phyloP scores from a whole-genome alignment of 2,888 invertebrate species.

The Agrochola lota region DNA sequence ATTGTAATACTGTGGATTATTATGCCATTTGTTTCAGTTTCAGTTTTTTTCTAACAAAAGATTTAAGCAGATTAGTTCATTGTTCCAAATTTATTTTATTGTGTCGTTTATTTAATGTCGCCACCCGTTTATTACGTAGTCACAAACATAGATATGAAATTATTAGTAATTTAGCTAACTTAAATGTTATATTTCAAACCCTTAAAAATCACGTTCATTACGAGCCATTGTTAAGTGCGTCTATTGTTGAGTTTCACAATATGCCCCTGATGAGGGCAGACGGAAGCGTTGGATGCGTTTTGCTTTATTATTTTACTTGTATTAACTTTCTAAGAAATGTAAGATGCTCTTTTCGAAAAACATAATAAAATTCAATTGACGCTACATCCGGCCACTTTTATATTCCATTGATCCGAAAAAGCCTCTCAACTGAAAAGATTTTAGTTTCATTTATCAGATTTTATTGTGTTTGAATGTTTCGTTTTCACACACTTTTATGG shows the following conservation, averaged over 20 bases:
- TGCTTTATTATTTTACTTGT: conserved; percentile 52
- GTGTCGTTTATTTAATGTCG: background rate
- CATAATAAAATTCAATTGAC: conserved; percentile 50
- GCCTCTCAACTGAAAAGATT: conserved; percentile 28
- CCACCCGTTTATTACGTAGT: background rate
- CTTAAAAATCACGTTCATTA: conserved; percentile 72
- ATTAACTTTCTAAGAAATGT: conserved; percentile 47
- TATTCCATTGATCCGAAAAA: conserved; percentile 51
- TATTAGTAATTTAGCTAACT: conserved; percentile 41
- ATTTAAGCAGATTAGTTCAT: background rate
- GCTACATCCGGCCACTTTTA: conserved; percentile 39
- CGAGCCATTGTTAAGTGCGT: conserved; percentile 72
- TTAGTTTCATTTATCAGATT: conserved; percentile 50
- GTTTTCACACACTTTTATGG: conserved; percentile 57
- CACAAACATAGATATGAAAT: conserved; percentile 17
- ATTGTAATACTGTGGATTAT: conserved; percentile 6
- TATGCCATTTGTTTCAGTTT: background rate
- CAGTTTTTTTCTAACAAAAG: background rate
- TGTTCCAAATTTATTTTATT: background rate
- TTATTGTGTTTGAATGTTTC: conserved; percentile 56
- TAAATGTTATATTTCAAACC: conserved; percentile 60
- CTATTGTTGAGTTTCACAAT: conserved; percentile 76
- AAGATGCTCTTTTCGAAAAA: conserved; percentile 41
- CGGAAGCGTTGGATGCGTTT: conserved; percentile 55
- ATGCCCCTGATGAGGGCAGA: conserved; percentile 70